Base-by-base conservation (phyloP, 2,113 vertebrate species). In the Notothenia rossii region DNA sequence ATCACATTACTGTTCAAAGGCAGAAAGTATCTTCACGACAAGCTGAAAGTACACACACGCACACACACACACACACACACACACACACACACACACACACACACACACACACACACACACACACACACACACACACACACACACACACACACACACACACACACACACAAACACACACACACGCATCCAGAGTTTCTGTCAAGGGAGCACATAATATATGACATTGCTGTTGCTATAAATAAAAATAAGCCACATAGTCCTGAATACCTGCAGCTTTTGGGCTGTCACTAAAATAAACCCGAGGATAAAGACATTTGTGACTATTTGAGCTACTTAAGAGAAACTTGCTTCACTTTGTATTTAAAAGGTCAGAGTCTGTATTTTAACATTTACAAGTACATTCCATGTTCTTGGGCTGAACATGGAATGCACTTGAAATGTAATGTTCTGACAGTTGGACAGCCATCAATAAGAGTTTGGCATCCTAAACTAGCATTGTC, bases 141-240 rank as follows among this genome's bases (percentile, higher is more conserved):
- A 18, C 62, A 45, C 12, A 49, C 25, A 36, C 62, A 49, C 62
- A 18, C 62, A 45, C 9, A 40, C 50, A 50, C 40, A 69, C 15
- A 65, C 62, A 45, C 12, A 40, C 50, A 50, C 40, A 69, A 15
- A 65, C 62, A 49, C 25, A 36, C 62, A 49, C 62, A 18, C 62
- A 45, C 7, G 14, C 66, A 29, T 68, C 45, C 56, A 72, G 29
- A 29, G 69, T 64, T 69, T 65, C 45, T 48, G 58, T 69, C 64
- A 49, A 77, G 60, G 61, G 84, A 76, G 62, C 15, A 51, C 18
- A 45, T 71, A 54, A 67, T 69, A 20, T 48, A 80, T 80, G 43
- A 72, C 62, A 20, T 29, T 54, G 71, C 15, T 71, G 75, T 67
- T 79, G 75, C 75, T 82, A 79, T 72, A 79, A 79, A 85, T 69